Evolutionary conservation across 2,888 invertebrate species (phyloP), one percentile per base, ranked within the genome.

Genomic region (Acrobasis repandana): DNA sequence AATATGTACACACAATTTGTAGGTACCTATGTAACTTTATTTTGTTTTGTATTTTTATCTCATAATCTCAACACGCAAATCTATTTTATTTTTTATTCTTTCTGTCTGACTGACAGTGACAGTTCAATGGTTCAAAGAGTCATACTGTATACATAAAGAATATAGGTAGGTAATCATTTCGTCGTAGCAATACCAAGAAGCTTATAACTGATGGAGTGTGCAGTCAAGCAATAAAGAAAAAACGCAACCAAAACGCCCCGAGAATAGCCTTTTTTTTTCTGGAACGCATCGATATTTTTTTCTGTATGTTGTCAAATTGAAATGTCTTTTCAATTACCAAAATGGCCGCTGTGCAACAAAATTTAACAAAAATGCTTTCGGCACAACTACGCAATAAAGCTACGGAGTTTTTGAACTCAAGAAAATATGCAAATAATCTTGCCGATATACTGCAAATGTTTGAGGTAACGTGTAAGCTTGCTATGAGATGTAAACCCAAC

Each of bases 391-490:
- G 95, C 65, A 88, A 88, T 71, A 95, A 95, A 81, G 95, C 95
- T 52, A 95, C 95, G 72, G 95, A 95, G 75, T 95, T 96, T 85
- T 86, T 96, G 58, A 92, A 94, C 70, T 94, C 94, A 36, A 91
- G 93, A 68, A 93, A 94, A 83, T 86, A 95, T 87, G 93, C 94
- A 11, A 94, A 95, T 75, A 94, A 94, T 79, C 91, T 96, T 68
- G 90, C 94, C 58, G 94, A 95, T 75, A 94, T 96, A 67, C 88
- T 96, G 65, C 92, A 93, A 71, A 93, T 95, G 90, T 95, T 96
- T 79, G 94, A 95, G 88, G 95, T 95, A 70, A 73, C 72, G 61
- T 61, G 38, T 36, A 33, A 46, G 16, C 28, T 61, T 20, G 60
- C 64, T 63, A 43, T 48, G 9, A 49, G 48, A 57, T 61, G 57